Evolutionary conservation across 2,113 vertebrate genomes (phyloP).

Genomic region (Lophura nycthemera): DNA sequence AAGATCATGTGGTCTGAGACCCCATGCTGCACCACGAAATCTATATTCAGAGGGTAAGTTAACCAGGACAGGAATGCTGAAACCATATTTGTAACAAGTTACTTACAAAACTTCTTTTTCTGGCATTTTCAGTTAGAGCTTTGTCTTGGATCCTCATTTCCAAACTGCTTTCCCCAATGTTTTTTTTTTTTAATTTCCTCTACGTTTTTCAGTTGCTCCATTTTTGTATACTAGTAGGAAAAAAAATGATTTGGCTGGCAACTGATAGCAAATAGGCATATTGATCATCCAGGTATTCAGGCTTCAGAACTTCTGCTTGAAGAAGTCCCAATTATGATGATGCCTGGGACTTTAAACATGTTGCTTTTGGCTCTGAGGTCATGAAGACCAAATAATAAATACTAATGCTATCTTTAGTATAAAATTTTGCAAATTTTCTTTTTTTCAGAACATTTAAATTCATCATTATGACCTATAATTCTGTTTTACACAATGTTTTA

Average conservation of each 20-base stretch:
- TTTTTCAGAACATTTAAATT: not conserved
- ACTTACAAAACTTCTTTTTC: not conserved
- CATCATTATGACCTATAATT: not conserved
- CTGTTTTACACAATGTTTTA: not conserved
- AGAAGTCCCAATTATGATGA: not conserved
- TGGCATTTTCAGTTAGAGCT: not conserved
- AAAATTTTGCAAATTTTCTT: not conserved
- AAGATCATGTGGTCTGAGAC: fast-evolving
- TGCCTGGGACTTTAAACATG: not conserved
- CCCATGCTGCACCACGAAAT: not conserved
- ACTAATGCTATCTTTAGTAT: not conserved
- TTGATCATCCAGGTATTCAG: not conserved
- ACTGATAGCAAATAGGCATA: not conserved
- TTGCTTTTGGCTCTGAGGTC: not conserved
- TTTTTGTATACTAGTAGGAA: not conserved
- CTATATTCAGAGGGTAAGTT: not conserved
- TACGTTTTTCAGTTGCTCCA: not conserved
- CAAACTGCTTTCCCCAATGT: not conserved
- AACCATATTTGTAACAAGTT: not conserved
- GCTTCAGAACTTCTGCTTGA: not conserved
- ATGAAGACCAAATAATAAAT: not conserved
- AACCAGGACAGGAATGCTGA: not conserved
- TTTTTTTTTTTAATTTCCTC: not conserved
- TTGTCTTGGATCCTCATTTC: not conserved
- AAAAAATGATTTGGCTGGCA: fast-evolving